Percentiles rank a stretch among this genome's conserved stretches.
Evolutionary conservation across 2,888 invertebrate species (phyloP).

Genomic region (Dolomedes plantarius): DNA sequence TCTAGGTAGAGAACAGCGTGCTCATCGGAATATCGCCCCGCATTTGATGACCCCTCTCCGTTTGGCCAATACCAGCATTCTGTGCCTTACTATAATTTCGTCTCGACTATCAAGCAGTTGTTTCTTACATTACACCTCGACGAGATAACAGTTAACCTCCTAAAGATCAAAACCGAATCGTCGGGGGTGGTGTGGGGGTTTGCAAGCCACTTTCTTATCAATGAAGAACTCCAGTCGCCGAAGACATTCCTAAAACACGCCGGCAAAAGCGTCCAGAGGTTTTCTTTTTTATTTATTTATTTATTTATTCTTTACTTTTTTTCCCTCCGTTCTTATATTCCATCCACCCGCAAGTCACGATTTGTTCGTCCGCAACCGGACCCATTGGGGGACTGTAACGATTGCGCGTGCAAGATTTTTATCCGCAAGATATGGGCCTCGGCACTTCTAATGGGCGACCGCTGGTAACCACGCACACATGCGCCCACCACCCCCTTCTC

Average conservation of each 20-base stretch:
- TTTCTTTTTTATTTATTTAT: not conserved
- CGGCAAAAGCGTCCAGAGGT: not conserved
- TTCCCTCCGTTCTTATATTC: not conserved
- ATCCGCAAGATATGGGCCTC: constrained; percentile 28
- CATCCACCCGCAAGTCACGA: constrained; percentile 59
- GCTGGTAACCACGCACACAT: not conserved
- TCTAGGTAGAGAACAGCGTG: too few species aligned
- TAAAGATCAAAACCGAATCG: not conserved
- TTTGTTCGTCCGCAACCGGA: constrained; percentile 63
- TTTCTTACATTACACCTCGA: constrained; percentile 63
- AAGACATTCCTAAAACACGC: constrained; percentile 38
- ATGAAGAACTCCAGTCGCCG: constrained; percentile 52
- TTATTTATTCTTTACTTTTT: not conserved
- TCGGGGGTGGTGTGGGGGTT: not conserved
- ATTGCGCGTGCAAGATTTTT: constrained; percentile 61
- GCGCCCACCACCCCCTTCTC: too few species aligned
- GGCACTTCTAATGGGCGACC: constrained; percentile 6
- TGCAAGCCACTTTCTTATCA: constrained; percentile 51
- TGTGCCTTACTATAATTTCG: constrained; percentile 32
- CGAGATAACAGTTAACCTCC: constrained; percentile 51
- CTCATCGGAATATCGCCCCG: not conserved
- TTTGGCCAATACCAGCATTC: not conserved
- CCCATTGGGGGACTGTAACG: constrained; percentile 36
- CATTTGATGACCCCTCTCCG: not conserved
- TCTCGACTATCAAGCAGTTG: constrained; percentile 44